Evolutionary conservation across 2,888 invertebrate genomes (phyloP), one percentile per base, ranked within the genome.

Genomic region (Eumerus sabulonum): DNA sequence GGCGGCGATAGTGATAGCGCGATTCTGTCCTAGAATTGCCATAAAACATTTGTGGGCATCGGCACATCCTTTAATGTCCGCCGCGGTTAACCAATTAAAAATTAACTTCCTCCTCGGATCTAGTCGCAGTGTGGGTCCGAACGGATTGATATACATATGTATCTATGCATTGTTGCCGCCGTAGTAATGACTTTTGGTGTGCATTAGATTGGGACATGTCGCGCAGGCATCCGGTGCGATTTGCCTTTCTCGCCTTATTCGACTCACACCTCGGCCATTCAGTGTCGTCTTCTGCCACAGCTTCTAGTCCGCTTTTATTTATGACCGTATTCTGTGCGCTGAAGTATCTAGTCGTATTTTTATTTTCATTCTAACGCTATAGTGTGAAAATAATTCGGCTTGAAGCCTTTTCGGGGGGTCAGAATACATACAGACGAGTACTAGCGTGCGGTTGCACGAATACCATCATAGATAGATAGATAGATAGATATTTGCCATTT

Each of bases 351-450:
- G 57, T 73, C 14, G 14, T 38, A 9, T 17, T 12, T 35, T 66
- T 59, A 59, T 68, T 63, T 74, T 74, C 64, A 53, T 73, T 70
- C 60, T 48, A 70, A 51, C 81, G 76, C 62, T 51, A 47, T 70
- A 59, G 81, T 76, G 81, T 81, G 81, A 71, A 81, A 76, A 81
- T 81, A 81, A 81, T 81, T 81, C 81, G 76, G 71, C 64, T 76
- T 38, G 51, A 71, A 76, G 76, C 81, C 81, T 81, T 79, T 81
- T 81, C 76, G 70, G 81, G 27, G 70, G 76, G n/a, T n/a, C n/a
- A n/a, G n/a, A n/a, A n/a, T n/a, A n/a, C n/a, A n/a, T n/a, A n/a
- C n/a, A n/a, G n/a, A n/a, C n/a, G n/a, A n/a, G n/a, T n/a, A n/a
- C n/a, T n/a, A n/a, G n/a, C n/a, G n/a, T n/a, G n/a, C n/a, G n/a